phyloP scores from a whole-genome alignment of 1,140 invertebrate genomes.

The Cepaea nemoralis region DNA sequence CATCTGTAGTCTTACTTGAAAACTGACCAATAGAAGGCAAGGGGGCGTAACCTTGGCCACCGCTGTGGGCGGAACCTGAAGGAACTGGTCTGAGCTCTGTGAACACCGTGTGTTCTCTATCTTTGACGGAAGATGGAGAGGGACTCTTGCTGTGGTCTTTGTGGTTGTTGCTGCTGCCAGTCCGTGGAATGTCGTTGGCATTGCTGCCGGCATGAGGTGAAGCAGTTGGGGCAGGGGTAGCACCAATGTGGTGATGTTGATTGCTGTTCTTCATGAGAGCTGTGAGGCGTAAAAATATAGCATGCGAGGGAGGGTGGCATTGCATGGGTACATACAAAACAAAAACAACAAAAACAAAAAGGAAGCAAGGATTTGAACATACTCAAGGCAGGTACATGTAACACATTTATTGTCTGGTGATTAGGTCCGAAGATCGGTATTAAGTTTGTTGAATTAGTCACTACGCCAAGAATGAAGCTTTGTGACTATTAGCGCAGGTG shows the following conservation, averaged over 20 bases:
- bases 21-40: constrained; percentile 38
- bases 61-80: background rate
- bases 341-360: background rate
- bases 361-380: background rate
- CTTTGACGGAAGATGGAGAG: background rate
- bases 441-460: too few species aligned
- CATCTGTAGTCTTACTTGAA: constrained; percentile 29
- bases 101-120: constrained; percentile 5
- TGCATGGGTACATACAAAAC: background rate
- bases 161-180: background rate
- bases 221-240: background rate
- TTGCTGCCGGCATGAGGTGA: constrained; percentile 19
- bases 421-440: too few species aligned
- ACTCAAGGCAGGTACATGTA: too few species aligned
- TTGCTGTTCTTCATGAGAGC: background rate
- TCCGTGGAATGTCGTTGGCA: background rate
- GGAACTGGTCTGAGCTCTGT: constrained; percentile 30
- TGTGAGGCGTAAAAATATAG: background rate
- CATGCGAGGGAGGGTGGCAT: background rate
- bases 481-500: too few species aligned
- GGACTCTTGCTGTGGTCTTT: background rate
- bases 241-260: background rate
- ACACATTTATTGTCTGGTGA: too few species aligned
- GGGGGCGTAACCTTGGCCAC: constrained; percentile 8
- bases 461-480: too few species aligned